Conservation (phyloP, 2,113 vertebrate genomes). For the Sterna hirundo region DNA sequence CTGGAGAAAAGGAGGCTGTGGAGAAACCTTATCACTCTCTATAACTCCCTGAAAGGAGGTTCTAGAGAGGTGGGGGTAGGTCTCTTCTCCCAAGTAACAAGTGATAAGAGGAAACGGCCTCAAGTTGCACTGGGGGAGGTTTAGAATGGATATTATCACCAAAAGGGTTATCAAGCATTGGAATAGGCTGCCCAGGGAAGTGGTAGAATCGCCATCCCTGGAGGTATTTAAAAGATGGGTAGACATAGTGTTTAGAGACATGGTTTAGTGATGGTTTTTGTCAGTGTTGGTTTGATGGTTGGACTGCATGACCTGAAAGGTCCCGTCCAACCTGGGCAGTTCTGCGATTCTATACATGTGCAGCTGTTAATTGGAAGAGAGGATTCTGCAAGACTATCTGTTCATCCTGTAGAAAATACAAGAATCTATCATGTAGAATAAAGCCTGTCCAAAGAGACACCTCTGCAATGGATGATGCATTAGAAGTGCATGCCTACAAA, state of each 20-base stretch:
- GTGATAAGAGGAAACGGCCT: neutral
- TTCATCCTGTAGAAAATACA: neutral
- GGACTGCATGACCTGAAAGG: neutral
- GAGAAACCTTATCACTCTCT: neutral
- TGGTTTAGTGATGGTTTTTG: neutral
- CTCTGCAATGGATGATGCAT: neutral
- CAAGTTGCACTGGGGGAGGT: neutral
- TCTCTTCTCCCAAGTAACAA: neutral
- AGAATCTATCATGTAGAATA: neutral
- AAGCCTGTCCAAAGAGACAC: neutral
- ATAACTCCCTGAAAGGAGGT: neutral
- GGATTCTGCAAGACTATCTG: neutral
- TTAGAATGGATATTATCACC: neutral
- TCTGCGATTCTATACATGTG: accelerated
- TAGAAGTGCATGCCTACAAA: neutral
- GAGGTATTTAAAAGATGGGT: too few relatives aligned
- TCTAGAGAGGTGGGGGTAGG: neutral
- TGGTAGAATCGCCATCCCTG: too few relatives aligned
- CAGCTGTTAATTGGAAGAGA: neutral
- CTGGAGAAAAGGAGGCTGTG: neutral
- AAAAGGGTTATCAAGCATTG: neutral
- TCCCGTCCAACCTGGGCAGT: neutral
- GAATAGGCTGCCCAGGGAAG: neutral
- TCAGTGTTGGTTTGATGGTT: neutral
- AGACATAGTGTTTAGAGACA: neutral